Percentiles rank a stretch among this genome's conserved stretches.
Evolutionary conservation across 1,140 invertebrate genomes (phyloP).

Genomic region (Ladona fulva): DNA sequence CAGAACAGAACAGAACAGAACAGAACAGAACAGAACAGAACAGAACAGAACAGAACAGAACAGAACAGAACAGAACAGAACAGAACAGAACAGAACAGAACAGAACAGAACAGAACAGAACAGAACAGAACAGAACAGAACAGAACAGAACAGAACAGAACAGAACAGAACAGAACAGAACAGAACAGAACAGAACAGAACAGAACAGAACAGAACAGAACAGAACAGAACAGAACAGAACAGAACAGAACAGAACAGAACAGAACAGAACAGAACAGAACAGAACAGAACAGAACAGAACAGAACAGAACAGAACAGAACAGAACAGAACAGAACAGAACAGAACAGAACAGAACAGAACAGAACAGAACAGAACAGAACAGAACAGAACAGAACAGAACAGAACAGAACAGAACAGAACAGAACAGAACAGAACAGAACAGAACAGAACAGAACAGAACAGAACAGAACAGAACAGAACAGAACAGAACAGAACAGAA

Average conservation of each 20-base stretch:
- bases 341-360: conserved; percentile 21
- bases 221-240: conserved; percentile 23
- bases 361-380: conserved; percentile 21
- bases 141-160: conserved; percentile 25
- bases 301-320: conserved; percentile 21
- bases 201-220: conserved; percentile 24
- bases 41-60: conserved; percentile 22
- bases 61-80: conserved; percentile 23
- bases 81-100: conserved; percentile 23
- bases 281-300: conserved; percentile 21
- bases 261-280: conserved; percentile 21
- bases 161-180: conserved; percentile 25
- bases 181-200: conserved; percentile 24
- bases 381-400: conserved; percentile 21
- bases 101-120: conserved; percentile 20
- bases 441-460: conserved; percentile 21
- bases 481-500: conserved; percentile 22
- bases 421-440: conserved; percentile 21
- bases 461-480: conserved; percentile 21
- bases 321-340: conserved; percentile 21
- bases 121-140: conserved; percentile 22
- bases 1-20: conserved; percentile 23
- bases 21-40: conserved; percentile 24
- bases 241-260: conserved; percentile 18
- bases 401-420: conserved; percentile 21